Base-by-base conservation (phyloP, 2,888 invertebrate genomes). In the Ennomos fuscantarius region DNA sequence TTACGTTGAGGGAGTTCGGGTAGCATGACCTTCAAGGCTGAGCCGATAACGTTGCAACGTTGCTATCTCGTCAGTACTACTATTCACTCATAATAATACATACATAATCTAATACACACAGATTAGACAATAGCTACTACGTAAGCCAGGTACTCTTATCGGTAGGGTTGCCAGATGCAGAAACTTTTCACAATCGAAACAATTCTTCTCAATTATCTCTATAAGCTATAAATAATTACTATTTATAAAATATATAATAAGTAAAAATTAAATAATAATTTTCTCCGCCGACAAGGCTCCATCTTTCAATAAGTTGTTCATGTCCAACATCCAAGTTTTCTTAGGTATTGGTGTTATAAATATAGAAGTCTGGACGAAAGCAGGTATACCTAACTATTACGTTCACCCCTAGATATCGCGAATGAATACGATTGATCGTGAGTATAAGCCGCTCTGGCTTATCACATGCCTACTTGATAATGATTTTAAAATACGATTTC, bases 401-500 rank as follows among this genome's bases (percentile, higher is more conserved):
- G 5, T 36, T 9, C 43, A 40, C 42, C 44, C 44, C 51, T 50
- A 58, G 36, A 15, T 40, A 24, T 34, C 34, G 44, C 45, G 37
- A 62, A 45, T 52, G 46, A 46, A 47, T 58, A 79, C 86, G 83
- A 88, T 87, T 86, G 86, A 89, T 89, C 81, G 82, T 83, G 78
- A 78, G 76, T 77, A 68, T 65, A 67, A 67, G 68, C 69, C 72
- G 69, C 69, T 63, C 66, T 58, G 59, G 75, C 80, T 89, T 90
- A 89, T 89, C 90, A 69, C 62, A 65, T 69, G 74, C 69, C 73
- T 81, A 79, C 81, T 81, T 84, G 87, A 88, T 88, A 87, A 86
- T 86, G 78, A 86, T 85, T 85, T 83, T 85, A 83, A 86, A 89
- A 86, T 85, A 85, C 81, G 80, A 81, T 86, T 83, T 76, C 77